A percentile compares a stretch with the other conserved stretches of the same genome.
Conservation (phyloP, 2,797 vertebrate species). For the Gallinago stenura region DNA sequence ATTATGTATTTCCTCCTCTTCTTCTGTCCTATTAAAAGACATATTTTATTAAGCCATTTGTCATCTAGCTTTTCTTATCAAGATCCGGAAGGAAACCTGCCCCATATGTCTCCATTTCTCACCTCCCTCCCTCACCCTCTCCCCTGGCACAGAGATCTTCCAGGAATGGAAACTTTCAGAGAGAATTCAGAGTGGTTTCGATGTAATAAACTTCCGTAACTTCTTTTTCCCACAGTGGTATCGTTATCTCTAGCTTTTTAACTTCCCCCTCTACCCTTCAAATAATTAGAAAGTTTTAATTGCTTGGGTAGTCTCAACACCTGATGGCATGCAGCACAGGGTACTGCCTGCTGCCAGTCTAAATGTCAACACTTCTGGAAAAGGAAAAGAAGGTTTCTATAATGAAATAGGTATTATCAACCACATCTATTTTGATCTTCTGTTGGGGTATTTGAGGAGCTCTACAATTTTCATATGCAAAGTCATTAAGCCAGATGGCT, state of each 20-base stretch:
- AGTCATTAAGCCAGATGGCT: not conserved
- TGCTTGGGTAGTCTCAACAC: not conserved
- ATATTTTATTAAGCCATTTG: not conserved
- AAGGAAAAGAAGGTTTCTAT: not conserved
- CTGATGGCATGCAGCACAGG: not conserved
- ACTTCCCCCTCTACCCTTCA: too few relatives aligned
- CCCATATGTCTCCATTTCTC: not conserved
- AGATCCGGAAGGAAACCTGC: not conserved
- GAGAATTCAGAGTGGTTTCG: not conserved
- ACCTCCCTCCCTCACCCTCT: not conserved
- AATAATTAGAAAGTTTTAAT: not conserved
- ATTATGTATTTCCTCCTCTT: not conserved
- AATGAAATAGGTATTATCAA: not conserved
- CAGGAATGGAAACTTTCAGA: not conserved
- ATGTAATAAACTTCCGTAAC: not conserved
- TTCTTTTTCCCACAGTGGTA: not conserved
- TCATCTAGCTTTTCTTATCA: not conserved
- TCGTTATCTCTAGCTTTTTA: not conserved
- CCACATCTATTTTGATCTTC: not conserved
- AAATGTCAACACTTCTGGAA: not conserved
- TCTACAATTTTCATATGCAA: not conserved
- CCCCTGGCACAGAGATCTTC: fast-evolving
- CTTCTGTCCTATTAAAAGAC: not conserved
- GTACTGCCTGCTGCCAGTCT: not conserved
- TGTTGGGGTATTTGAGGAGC: not conserved